Evolutionary conservation across 2,113 vertebrate species (phyloP), one percentile per base, ranked within the genome.

Genomic region (Actenoides hombroni): DNA sequence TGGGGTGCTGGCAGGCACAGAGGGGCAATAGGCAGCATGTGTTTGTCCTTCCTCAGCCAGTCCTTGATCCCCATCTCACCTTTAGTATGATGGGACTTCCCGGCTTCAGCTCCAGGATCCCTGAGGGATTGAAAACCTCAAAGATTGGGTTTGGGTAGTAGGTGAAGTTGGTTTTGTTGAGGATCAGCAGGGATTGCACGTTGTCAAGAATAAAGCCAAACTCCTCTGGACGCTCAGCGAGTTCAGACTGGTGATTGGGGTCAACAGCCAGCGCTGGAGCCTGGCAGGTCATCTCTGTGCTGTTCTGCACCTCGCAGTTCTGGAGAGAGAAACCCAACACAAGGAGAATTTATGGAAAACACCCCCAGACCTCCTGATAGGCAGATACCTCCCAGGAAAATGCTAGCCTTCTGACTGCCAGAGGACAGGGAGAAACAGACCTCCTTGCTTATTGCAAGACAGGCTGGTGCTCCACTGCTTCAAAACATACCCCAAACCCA

Each of bases 181-280:
- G 99, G 19, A 99, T 98, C 73, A 99, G 98, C 86, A 99, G 97
- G 8, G 99, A 98, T 88, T 99, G 98, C 42, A 99, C 99, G 0
- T 99, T 99, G 84, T 99, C 99, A 88, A 99, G 97, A 95, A 99
- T 99, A 87, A 99, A 99, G 88, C 99, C 99, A 42, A 99, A 99
- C 97, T 99, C 99, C 33, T 99, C 99, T 0, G 99, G 99, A 37
- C 98, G 98, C 86, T 99, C 99, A 0, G 98, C 98, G 1, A 98
- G 97, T 57, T 99, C 99, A 1, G 98, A 98, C 28, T 98, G 98
- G 78, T 98, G 96, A 70, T 93, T 98, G 2, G 98, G 98, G 39
- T 95, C 98, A 91, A 99, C 97, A 33, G 98, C 96, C 16, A 99
- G 97, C 2, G 99, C 98, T 0, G 99, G 99, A 13, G 99, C 99